A percentile compares a stretch with the other conserved stretches of the same genome.
Conservation (phyloP, 2,888 invertebrate species). For the Ommatoiulus sabulosus region DNA sequence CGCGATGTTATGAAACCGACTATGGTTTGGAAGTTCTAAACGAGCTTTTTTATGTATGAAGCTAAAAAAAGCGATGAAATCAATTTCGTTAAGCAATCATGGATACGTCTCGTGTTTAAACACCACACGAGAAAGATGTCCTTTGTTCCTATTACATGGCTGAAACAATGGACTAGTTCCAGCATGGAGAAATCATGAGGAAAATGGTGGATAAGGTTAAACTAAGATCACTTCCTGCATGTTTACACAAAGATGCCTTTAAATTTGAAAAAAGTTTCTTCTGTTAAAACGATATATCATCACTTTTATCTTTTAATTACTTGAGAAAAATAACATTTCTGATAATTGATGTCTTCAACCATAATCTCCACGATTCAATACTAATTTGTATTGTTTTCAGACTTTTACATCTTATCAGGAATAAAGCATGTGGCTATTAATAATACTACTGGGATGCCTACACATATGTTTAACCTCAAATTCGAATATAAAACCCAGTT, state of each 20-base stretch:
- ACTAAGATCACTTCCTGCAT: conserved; percentile 12
- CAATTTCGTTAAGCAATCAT: neutral
- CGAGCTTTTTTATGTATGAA: too few relatives aligned
- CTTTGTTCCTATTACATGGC: neutral
- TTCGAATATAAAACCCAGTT: neutral
- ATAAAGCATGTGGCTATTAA: neutral
- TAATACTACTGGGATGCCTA: neutral
- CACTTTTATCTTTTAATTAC: conserved; percentile 11
- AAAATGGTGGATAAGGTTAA: neutral
- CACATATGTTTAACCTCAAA: neutral
- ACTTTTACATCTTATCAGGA: neutral
- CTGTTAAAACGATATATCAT: neutral
- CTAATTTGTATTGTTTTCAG: neutral
- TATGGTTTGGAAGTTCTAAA: too few relatives aligned
- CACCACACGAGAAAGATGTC: neutral
- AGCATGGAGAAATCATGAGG: neutral
- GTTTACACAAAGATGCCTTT: neutral
- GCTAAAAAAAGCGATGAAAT: neutral
- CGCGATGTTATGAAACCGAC: too few relatives aligned
- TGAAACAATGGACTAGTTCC: neutral
- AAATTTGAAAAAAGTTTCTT: neutral
- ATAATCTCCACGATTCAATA: neutral
- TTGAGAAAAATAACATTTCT: neutral
- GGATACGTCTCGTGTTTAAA: neutral
- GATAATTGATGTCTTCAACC: neutral